A percentile compares a stretch with the other conserved stretches of the same genome.
These are phyloP conservation scores for Archocentrus centrarchus DNA, from an alignment of 2,113 vertebrate genomes.

Conservation along the genomic window DNA sequence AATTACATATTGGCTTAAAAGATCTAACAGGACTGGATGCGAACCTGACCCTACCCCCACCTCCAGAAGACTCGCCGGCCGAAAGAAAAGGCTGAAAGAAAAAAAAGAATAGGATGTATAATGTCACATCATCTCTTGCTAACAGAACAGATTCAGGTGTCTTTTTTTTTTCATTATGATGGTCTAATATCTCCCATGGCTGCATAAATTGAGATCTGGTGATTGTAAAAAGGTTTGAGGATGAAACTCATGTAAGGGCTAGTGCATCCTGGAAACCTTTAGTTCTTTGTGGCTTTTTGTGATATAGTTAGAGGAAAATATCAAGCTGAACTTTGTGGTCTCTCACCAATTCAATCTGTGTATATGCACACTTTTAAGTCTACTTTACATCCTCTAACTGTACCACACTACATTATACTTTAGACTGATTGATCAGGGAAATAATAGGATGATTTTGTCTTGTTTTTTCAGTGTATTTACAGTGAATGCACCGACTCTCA, in stretches of 20 bases:
- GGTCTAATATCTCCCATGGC: neutral
- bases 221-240: neutral
- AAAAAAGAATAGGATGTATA: neutral
- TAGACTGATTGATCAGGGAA: neutral
- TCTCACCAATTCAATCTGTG: too few relatives aligned
- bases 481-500: neutral
- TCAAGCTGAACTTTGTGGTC: too few relatives aligned
- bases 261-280: too few relatives aligned
- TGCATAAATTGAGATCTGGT: neutral
- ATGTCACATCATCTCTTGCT: neutral
- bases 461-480: neutral
- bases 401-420: neutral
- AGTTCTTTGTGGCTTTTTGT: neutral
- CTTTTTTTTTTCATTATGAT: neutral
- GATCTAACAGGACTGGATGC: too few relatives aligned
- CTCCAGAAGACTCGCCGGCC: neutral
- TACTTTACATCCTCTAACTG: too few relatives aligned
- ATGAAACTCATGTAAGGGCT: too few relatives aligned
- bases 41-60: neutral
- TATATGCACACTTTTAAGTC: too few relatives aligned
- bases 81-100: neutral
- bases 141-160: neutral
- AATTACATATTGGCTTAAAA: neutral
- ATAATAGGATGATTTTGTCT: neutral
- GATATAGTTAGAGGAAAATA: neutral